phyloP scores from a whole-genome alignment of 1,140 invertebrate species.

The Drosophila paulistorum region DNA sequence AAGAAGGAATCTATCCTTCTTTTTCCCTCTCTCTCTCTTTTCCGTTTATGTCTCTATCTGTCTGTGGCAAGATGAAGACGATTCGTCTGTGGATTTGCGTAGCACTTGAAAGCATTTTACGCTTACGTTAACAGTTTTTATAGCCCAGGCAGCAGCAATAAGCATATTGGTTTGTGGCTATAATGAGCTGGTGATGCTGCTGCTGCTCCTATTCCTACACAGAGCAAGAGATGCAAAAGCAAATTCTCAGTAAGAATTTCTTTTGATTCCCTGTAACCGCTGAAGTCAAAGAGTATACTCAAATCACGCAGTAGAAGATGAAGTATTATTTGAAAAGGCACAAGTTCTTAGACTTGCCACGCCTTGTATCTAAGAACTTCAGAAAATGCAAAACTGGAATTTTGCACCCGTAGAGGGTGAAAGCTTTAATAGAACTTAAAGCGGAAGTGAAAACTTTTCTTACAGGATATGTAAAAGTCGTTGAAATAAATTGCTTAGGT shows the following conservation, averaged over 20 bases:
- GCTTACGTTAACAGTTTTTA: slow-evolving; percentile 81
- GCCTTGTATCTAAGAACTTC: too few species aligned
- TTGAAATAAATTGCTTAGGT: background rate
- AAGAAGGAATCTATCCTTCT: background rate
- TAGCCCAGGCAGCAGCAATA: slow-evolving; percentile 67
- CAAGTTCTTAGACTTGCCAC: too few species aligned
- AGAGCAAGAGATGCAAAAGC: slow-evolving; percentile 46
- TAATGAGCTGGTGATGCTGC: slow-evolving; percentile 62
- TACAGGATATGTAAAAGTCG: background rate
- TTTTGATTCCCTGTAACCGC: background rate
- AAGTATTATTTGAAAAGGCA: too few species aligned
- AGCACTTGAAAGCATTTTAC: slow-evolving; percentile 81
- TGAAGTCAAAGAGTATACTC: background rate
- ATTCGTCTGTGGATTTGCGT: slow-evolving; percentile 60
- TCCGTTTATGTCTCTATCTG: background rate
- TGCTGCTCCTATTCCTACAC: background rate
- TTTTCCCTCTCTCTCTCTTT: background rate
- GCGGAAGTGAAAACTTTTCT: background rate
- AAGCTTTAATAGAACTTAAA: too few species aligned
- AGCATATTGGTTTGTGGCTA: slow-evolving; percentile 79
- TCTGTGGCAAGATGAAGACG: slow-evolving; percentile 16
- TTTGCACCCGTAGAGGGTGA: too few species aligned
- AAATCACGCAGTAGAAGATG: background rate
- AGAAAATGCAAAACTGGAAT: too few species aligned
- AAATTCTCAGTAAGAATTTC: slow-evolving; percentile 60